These are phyloP conservation scores for Alcedo quadribrachys DNA, from an alignment of 2,797 vertebrate species.

Conservation along the genomic window DNA sequence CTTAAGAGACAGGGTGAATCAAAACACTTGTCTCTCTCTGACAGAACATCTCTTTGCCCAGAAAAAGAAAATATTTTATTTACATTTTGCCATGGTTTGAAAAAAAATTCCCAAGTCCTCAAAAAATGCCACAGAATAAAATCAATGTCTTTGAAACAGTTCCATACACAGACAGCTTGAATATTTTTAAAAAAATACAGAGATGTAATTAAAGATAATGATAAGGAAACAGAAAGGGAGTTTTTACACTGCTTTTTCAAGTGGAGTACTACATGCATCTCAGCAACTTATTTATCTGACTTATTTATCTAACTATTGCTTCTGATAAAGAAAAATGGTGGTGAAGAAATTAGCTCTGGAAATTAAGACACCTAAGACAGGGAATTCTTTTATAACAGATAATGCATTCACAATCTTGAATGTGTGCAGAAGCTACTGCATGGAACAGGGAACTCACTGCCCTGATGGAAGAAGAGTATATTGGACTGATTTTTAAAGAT, in stretches of 20 bases:
- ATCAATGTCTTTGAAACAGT: neutral
- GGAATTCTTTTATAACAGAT: neutral
- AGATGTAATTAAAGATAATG: neutral
- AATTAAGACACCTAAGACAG: neutral
- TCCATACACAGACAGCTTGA: neutral
- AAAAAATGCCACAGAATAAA: neutral
- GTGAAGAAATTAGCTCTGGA: neutral
- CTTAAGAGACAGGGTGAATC: neutral
- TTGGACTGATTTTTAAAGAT: neutral
- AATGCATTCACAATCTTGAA: neutral
- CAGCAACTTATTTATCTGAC: neutral
- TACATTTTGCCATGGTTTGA: neutral
- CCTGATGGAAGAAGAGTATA: neutral
- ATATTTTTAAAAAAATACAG: neutral
- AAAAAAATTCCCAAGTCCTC: neutral
- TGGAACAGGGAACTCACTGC: neutral
- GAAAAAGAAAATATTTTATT: neutral
- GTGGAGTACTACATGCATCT: neutral
- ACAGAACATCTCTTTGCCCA: neutral
- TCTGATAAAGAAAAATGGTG: neutral
- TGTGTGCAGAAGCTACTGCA: neutral
- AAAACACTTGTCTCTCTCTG: neutral
- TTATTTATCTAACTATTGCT: neutral
- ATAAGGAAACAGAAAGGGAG: neutral
- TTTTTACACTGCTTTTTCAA: neutral